Base-by-base conservation (phyloP, 1,140 invertebrate species). In the Coenobita brevimanus region DNA sequence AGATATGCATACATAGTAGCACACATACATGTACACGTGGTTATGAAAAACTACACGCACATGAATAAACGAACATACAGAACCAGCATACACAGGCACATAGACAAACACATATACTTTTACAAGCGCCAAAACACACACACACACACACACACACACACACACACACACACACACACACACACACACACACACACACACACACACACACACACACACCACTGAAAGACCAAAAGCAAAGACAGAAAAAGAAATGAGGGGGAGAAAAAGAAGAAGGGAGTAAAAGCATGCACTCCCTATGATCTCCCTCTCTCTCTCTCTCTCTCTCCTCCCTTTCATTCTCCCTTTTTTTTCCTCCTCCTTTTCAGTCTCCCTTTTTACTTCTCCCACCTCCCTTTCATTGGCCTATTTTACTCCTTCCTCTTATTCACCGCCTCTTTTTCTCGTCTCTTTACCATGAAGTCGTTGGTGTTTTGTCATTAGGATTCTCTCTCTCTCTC, bases 81-180 rank as follows among this genome's bases (percentile, higher is more conserved):
- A 50, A 50, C 17, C 17, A 50, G 46, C 17, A n/a, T n/a, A 50
- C 46, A 50, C 46, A 50, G 6, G 46, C 17, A 50, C 46, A 8
- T 17, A 2, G 1, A 17, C 15, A 60, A 6, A 79, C 30, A 79
- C 76, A 62, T 21, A 71, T 0, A 2, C 15, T 17, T 71, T 71
- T 4, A 17, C 17, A 33, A n/a, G n/a, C n/a, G n/a, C n/a, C n/a
- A n/a, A n/a, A 27, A 13, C 36, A 71, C 67, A 36, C 30, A 15
- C 30, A 79, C 76, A 79, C 27, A 79, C 76, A 79, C 13, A 79
- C 38, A 79, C 76, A 60, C 76, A 79, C 27, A 3, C 38, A 79
- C 76, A 46, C 4, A 79, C 36, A 79, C 60, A 60, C 76, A 46
- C 76, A 50, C 10, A 79, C 3, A 79, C 3, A 10, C 38, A 79